Percentiles rank a stretch among this genome's conserved stretches.
These are phyloP conservation scores for Crotalus tigris DNA, from an alignment of 2,113 vertebrate genomes.

Conservation along the genomic window DNA sequence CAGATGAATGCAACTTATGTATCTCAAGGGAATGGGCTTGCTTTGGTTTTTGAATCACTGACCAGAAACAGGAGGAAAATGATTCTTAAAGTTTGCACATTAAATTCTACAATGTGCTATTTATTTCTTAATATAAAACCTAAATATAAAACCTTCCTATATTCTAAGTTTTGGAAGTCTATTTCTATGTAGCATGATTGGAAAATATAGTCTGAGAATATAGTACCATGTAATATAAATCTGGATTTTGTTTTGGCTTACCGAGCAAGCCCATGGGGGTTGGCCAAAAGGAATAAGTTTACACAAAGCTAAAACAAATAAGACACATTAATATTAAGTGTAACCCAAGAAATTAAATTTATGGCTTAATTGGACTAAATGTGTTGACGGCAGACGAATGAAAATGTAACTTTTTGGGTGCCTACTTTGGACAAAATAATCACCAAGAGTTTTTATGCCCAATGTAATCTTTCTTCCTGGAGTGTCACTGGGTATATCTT, in stretches of 20 bases:
- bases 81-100: not conserved
- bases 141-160: not conserved
- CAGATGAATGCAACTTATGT: rapidly evolving
- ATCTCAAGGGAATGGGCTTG: not conserved
- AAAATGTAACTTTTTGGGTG: not conserved
- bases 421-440: not conserved
- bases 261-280: not conserved
- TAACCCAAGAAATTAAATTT: not conserved
- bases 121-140: not conserved
- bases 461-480: not conserved
- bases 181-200: not conserved
- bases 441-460: not conserved
- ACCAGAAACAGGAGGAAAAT: not conserved
- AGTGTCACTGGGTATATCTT: not conserved
- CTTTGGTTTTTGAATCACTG: not conserved
- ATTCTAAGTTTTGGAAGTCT: not conserved
- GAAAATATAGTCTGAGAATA: not conserved
- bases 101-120: not conserved
- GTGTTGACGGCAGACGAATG: not conserved
- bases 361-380: not conserved
- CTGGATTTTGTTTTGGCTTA: not conserved
- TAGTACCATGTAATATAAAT: not conserved
- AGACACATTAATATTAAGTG: not conserved
- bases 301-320: not conserved
- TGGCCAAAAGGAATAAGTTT: not conserved